These are phyloP conservation scores for Hydrozoanthus gracilis DNA, from an alignment of 92 coral and sea anemone genomes.

Conservation along the genomic window DNA sequence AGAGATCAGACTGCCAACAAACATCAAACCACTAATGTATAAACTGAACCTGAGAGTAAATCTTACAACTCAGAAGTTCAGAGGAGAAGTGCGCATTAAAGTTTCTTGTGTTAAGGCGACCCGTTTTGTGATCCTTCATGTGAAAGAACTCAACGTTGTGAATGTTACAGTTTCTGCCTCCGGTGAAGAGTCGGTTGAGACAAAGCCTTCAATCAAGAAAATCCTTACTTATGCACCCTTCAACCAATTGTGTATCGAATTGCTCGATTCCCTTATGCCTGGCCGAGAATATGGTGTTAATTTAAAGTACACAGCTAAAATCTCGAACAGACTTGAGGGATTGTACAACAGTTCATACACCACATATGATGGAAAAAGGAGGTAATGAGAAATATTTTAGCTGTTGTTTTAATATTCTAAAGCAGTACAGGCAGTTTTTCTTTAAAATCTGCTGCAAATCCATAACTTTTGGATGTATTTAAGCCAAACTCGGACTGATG, in stretches of 20 bases:
- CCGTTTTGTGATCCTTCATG: slow-evolving; percentile 57
- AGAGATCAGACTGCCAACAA: slow-evolving; percentile 55
- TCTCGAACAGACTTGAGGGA: slow-evolving; percentile 61
- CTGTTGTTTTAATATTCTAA: slow-evolving; percentile 5
- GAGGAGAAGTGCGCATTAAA: slow-evolving; percentile 54
- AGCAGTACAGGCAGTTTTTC: slow-evolving; percentile 3
- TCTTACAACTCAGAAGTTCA: slow-evolving; percentile 55
- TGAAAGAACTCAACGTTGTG: slow-evolving; percentile 47
- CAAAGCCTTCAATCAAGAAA: slow-evolving; percentile 16
- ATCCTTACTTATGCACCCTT: slow-evolving; percentile 37
- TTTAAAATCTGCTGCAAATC: background rate
- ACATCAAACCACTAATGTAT: slow-evolving; percentile 64
- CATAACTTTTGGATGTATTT: too few relatives aligned
- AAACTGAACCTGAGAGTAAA: slow-evolving; percentile 63
- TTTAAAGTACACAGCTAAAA: slow-evolving; percentile 47
- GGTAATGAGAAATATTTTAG: slow-evolving; percentile 37
- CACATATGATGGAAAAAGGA: slow-evolving; percentile 19
- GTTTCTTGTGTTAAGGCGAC: slow-evolving; percentile 57
- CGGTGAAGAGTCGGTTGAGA: slow-evolving; percentile 11
- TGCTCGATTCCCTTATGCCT: slow-evolving; percentile 5
- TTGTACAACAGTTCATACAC: slow-evolving; percentile 59
- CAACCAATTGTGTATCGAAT: slow-evolving; percentile 63
- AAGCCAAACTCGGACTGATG: too few relatives aligned
- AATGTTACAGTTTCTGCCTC: slow-evolving; percentile 37
- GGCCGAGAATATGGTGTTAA: slow-evolving; percentile 44